phyloP scores from a whole-genome alignment of 2,888 invertebrate genomes.

The Parasteatoda lunata region DNA sequence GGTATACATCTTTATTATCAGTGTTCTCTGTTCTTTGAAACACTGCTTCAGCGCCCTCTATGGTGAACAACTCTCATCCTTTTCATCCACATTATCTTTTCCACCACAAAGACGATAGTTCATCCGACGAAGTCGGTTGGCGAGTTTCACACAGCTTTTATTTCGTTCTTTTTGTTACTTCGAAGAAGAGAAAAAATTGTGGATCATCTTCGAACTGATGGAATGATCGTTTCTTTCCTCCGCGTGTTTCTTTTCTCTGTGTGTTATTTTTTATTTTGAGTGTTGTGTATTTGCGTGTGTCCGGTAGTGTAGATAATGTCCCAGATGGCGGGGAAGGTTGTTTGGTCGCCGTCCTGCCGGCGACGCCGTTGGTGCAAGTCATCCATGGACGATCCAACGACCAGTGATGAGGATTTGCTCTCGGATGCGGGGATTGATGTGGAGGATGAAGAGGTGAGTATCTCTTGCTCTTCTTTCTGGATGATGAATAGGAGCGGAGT shows the following conservation, averaged over 20 bases:
- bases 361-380: constrained; percentile 39
- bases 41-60: no score
- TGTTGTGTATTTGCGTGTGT: not conserved
- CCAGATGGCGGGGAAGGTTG: constrained; percentile 26
- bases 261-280: not conserved
- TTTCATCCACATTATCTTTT: no score
- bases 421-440: constrained; percentile 66
- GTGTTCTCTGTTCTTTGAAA: no score
- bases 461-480: not conserved
- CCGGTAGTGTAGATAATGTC: not conserved
- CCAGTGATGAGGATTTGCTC: constrained; percentile 64
- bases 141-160: no score
- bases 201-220: not conserved
- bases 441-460: constrained; percentile 66
- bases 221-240: no score
- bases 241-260: not conserved
- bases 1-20: no score
- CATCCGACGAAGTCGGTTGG: no score
- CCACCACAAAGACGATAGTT: no score
- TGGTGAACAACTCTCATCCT: no score
- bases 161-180: no score
- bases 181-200: not conserved
- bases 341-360: constrained; percentile 54
- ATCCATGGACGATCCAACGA: constrained; percentile 41
- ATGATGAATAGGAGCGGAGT: not conserved